phyloP scores from a whole-genome alignment of 2,888 invertebrate genomes.

The Pachymerium ferrugineum region DNA sequence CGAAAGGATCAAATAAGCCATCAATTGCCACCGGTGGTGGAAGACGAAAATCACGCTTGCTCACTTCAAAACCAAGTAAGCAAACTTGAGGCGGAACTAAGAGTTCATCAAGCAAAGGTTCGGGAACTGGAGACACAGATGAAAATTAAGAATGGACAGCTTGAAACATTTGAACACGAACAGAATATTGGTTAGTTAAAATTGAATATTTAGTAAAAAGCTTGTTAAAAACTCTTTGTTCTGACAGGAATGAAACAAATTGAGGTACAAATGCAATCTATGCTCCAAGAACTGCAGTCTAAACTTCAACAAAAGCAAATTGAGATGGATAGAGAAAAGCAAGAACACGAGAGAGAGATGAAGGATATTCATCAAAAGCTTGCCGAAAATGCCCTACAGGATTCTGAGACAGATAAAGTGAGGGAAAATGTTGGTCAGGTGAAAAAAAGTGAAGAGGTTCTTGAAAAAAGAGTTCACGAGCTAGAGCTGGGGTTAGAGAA shows the following conservation, averaged over 20 bases:
- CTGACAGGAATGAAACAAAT: constrained; percentile 2
- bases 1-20: not conserved
- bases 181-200: not conserved
- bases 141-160: not conserved
- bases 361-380: not conserved
- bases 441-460: not conserved
- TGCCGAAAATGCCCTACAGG: not conserved
- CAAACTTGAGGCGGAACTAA: constrained; percentile 7
- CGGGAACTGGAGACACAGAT: not conserved
- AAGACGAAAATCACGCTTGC: not conserved
- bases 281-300: not conserved
- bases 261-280: not conserved
- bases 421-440: not conserved
- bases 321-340: not conserved
- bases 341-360: not conserved
- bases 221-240: not conserved
- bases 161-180: constrained; percentile 4
- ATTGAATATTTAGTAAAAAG: not conserved
- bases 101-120: not conserved
- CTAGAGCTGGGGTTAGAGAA: not conserved
- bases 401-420: not conserved
- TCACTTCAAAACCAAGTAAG: not conserved
- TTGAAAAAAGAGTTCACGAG: not conserved
- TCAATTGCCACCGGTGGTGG: not conserved
- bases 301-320: not conserved